Base-by-base conservation (phyloP, 2,113 vertebrate genomes). In the Xiphophorus maculatus region DNA sequence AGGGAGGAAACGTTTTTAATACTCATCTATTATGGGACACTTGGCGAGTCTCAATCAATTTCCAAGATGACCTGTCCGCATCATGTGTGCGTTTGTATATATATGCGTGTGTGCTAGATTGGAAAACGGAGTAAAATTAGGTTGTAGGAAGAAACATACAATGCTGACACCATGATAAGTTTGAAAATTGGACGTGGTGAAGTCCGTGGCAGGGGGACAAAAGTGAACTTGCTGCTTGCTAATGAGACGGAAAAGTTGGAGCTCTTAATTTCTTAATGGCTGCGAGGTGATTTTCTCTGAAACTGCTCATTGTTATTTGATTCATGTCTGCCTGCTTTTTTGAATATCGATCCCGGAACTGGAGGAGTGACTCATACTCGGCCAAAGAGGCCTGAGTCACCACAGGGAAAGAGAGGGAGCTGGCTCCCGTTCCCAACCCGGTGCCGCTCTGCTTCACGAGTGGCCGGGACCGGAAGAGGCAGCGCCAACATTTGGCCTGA, bases 251-350 rank as follows among this genome's bases (percentile, higher is more conserved):
- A 58, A 74, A 84, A 82, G 69, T 40, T 48, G 51, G 29, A 77
- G 42, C 27, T 44, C 79, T 76, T 91, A 63, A 88, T 90, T 92
- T 91, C 68, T 79, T 91, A 92, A 93, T 91, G 86, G 84, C 82
- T 25, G 61, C 6, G 68, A 82, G 83, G 85, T 83, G 85, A 84
- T 92, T 92, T 86, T 89, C 76, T 82, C 82, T 86, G 88, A 87
- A 84, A 88, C 86, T 84, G 84, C 85, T 91, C 73, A 83, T 89
- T 91, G 86, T 87, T 90, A 83, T 93, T 89, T 91, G 86, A 93
- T 92, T 92, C 83, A 92, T 90, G 88, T 91, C 83, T 63, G 74
- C 81, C 84, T 73, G 75, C 81, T 73, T 74, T 76, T 90, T 88
- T 88, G 89, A 90, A 90, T 89, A 92, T 92, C 79, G 89, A 90